Percentiles rank a stretch among this genome's conserved stretches.
phyloP scores from a whole-genome alignment of 2,113 vertebrate species.

The Danio rerio region DNA sequence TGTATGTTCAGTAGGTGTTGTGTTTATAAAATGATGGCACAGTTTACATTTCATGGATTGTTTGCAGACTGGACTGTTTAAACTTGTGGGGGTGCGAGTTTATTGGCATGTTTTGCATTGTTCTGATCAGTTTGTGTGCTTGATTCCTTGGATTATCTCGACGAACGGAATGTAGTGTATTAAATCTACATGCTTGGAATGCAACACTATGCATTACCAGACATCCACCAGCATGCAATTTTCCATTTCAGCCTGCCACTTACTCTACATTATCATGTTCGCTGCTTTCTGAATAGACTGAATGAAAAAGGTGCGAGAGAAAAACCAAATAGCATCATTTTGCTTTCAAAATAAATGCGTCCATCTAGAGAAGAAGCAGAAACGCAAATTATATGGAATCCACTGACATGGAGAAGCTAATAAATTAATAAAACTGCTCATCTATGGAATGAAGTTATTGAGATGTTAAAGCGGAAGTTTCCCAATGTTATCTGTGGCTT shows the following conservation, averaged over 20 bases:
- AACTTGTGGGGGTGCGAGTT: background rate
- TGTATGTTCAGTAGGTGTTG: background rate
- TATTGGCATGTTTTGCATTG: background rate
- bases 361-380: conserved; percentile 46
- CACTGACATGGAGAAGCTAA: conserved; percentile 65
- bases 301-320: conserved; percentile 40
- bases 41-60: background rate
- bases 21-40: conserved; percentile 7
- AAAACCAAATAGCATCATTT: conserved; percentile 49
- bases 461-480: conserved; percentile 78
- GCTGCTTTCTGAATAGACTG: conserved; percentile 48
- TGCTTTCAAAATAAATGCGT: conserved; percentile 46
- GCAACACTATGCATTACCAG: conserved; percentile 40
- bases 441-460: conserved; percentile 73
- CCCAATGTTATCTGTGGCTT: conserved; percentile 79
- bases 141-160: background rate
- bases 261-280: conserved; percentile 51
- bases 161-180: background rate
- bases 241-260: conserved; percentile 54
- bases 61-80: background rate
- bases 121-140: background rate
- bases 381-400: conserved; percentile 58
- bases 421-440: conserved; percentile 69
- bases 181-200: conserved; percentile 26
- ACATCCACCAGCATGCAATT: conserved; percentile 48